Percentiles rank a stretch among this genome's conserved stretches.
These are phyloP conservation scores for Thalpophila matura DNA, from an alignment of 2,888 invertebrate genomes.

Conservation along the genomic window DNA sequence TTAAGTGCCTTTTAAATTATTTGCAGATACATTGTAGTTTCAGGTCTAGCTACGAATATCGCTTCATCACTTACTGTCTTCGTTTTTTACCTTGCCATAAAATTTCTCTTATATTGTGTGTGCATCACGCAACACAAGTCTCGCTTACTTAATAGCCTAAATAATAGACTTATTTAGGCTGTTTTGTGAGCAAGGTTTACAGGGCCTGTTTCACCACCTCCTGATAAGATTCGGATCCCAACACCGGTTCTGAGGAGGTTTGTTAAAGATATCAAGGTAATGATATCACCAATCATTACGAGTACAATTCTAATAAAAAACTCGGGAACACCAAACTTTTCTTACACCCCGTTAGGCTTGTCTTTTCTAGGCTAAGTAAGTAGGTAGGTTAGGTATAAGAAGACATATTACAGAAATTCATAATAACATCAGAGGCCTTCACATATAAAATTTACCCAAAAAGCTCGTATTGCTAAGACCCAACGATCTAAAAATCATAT, in stretches of 20 bases:
- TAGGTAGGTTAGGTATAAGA: constrained; percentile 17
- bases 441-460: constrained; percentile 12
- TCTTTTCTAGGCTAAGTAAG: constrained; percentile 36
- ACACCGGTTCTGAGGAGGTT: not conserved
- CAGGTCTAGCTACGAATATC: no score
- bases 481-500: constrained; percentile 48
- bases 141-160: no score
- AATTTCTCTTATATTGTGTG: no score
- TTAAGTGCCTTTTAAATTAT: no score
- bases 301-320: constrained; percentile 20
- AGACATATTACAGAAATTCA: constrained; percentile 7
- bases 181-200: no score
- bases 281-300: constrained; percentile 11
- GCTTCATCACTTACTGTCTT: no score
- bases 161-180: no score
- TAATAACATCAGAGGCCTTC: constrained; percentile 8
- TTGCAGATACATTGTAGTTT: no score
- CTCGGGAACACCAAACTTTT: not conserved
- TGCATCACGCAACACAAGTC: no score
- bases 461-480: constrained; percentile 28
- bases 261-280: not conserved
- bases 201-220: no score
- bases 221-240: no score
- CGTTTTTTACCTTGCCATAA: no score
- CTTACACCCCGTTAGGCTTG: constrained; percentile 39